Percentiles rank a stretch among this genome's conserved stretches.
phyloP scores from a whole-genome alignment of 92 coral and sea anemone species.

The Actinernus sp. region DNA sequence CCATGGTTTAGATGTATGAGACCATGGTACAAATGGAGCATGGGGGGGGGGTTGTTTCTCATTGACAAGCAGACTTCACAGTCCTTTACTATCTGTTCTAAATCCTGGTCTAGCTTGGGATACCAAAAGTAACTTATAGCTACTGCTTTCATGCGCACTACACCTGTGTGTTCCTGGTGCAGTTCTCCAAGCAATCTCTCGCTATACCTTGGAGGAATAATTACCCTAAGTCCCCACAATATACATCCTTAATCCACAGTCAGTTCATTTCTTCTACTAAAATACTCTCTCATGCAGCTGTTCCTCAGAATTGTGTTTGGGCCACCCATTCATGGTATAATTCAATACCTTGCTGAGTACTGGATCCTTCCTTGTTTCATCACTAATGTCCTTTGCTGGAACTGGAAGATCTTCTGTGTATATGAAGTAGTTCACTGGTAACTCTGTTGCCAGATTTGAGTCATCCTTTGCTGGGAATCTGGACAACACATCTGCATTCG shows the following conservation, averaged over 20 bases:
- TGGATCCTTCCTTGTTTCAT: slow-evolving; percentile 61
- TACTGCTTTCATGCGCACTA: slow-evolving; percentile 49
- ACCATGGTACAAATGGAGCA: slow-evolving; percentile 48
- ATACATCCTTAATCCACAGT: slow-evolving; percentile 76
- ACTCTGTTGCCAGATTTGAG: slow-evolving; percentile 37
- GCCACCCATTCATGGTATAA: slow-evolving; percentile 58
- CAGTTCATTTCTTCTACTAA: slow-evolving; percentile 45
- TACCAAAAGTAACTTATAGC: slow-evolving; percentile 56
- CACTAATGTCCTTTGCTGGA: slow-evolving; percentile 39
- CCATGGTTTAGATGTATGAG: slow-evolving; percentile 57
- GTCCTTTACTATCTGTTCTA: slow-evolving; percentile 33
- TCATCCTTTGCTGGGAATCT: slow-evolving; percentile 45
- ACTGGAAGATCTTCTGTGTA: slow-evolving; percentile 54
- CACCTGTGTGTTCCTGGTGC: slow-evolving; percentile 70
- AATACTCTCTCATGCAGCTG: slow-evolving; percentile 56
- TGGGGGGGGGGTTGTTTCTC: slow-evolving; percentile 23
- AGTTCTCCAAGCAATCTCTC: slow-evolving; percentile 45
- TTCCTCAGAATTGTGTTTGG: slow-evolving; percentile 41
- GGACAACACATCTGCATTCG: slow-evolving; percentile 48
- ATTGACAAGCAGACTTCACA: slow-evolving; percentile 50
- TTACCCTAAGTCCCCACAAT: slow-evolving; percentile 72
- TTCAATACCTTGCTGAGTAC: slow-evolving; percentile 52
- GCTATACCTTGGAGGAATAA: slow-evolving; percentile 41
- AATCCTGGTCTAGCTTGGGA: slow-evolving; percentile 46
- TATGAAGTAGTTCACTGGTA: slow-evolving; percentile 39